These are phyloP conservation scores for Synanceia verrucosa DNA, from an alignment of 2,797 vertebrate species.

Conservation along the genomic window DNA sequence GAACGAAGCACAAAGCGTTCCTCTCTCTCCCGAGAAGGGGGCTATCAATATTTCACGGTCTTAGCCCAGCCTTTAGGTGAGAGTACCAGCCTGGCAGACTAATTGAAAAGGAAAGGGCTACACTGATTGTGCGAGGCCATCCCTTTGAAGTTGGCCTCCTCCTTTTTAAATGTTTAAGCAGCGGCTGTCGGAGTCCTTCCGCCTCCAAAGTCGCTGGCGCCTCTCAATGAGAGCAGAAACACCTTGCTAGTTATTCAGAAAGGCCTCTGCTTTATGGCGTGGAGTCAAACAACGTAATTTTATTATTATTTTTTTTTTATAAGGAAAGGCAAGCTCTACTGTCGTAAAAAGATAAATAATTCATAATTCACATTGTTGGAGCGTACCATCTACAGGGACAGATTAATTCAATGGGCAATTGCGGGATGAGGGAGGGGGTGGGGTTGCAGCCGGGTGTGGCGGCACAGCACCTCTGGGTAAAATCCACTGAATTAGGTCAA, in stretches of 20 bases:
- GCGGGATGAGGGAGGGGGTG: not conserved
- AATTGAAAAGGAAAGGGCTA: constrained; percentile 78
- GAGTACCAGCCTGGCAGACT: constrained; percentile 65
- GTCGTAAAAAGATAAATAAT: constrained; percentile 50
- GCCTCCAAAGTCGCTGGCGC: constrained; percentile 25
- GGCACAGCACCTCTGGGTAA: constrained; percentile 69
- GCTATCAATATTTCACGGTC: constrained; percentile 79
- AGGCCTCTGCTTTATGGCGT: constrained; percentile 17
- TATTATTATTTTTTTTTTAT: constrained; percentile 3
- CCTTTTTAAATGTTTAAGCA: constrained; percentile 78
- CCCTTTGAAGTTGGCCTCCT: constrained; percentile 75
- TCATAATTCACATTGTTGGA: constrained; percentile 45
- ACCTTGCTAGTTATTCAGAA: constrained; percentile 8
- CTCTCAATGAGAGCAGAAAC: constrained; percentile 44
- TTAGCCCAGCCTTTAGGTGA: constrained; percentile 61
- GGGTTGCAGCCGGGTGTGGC: constrained; percentile 15
- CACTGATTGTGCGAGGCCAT: constrained; percentile 71
- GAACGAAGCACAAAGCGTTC: constrained; percentile 52
- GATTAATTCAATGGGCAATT: constrained; percentile 54
- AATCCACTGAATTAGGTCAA: constrained; percentile 59
- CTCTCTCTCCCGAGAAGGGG: constrained; percentile 48
- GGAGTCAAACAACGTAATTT: constrained; percentile 30
- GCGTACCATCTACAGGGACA: constrained; percentile 45
- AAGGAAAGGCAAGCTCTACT: constrained; percentile 10
- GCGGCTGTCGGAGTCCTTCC: constrained; percentile 58